Percentiles rank a stretch among this genome's conserved stretches.
Conservation (phyloP, 1,140 invertebrate species). For the Teleopsis dalmanni region DNA sequence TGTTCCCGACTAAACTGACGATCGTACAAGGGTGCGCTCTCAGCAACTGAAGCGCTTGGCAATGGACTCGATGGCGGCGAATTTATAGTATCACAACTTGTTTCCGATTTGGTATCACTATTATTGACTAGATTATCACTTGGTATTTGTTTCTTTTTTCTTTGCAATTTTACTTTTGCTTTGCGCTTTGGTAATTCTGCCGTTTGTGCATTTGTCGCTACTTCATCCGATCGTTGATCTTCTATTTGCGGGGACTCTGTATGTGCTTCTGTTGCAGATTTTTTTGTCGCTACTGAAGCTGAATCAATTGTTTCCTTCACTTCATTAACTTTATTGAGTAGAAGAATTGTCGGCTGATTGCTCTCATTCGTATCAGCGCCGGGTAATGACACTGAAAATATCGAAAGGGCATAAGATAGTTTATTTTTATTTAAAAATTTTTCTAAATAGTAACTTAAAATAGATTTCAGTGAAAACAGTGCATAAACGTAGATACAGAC, state of each 20-base stretch:
- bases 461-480: too few relatives aligned
- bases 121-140: slow-evolving; percentile 10
- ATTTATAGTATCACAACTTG: neutral
- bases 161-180: neutral
- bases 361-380: slow-evolving; percentile 33
- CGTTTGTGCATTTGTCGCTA: neutral
- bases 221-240: neutral
- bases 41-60: slow-evolving; percentile 23
- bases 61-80: slow-evolving; percentile 4
- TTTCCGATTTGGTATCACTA: slow-evolving; percentile 4
- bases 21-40: neutral
- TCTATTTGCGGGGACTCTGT: neutral
- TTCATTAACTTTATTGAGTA: slow-evolving; percentile 32
- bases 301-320: slow-evolving; percentile 15
- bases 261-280: neutral
- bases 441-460: too few relatives aligned
- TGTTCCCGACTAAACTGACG: slow-evolving; percentile 5
- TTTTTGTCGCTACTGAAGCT: neutral
- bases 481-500: too few relatives aligned
- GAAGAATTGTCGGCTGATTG: slow-evolving; percentile 38
- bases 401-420: neutral
- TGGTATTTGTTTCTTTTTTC: neutral
- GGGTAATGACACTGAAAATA: slow-evolving; percentile 38
- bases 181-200: neutral
- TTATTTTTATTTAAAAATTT: too few relatives aligned